phyloP scores from a whole-genome alignment of 2,113 vertebrate species.

The Leptobrachium ailaonicum region DNA sequence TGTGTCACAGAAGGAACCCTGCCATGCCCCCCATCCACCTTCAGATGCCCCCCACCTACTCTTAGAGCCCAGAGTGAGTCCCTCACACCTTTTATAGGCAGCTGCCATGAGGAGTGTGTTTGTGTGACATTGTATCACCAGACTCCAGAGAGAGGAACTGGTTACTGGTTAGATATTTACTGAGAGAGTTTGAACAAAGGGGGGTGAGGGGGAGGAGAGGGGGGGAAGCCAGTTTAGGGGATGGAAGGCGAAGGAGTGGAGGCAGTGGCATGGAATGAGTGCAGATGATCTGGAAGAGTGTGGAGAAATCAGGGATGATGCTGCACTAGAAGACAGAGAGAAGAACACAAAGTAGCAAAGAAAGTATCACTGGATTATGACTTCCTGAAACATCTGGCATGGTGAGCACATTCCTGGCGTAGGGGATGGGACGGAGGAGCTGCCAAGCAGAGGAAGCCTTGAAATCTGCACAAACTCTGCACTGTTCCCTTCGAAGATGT shows the following conservation, averaged over 20 bases:
- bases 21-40: constrained; percentile 3
- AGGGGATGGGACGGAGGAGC: background rate
- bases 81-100: constrained; percentile 14
- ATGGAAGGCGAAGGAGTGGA: constrained; percentile 17
- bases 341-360: background rate
- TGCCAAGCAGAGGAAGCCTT: constrained; percentile 8
- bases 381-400: constrained; percentile 30
- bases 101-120: constrained; percentile 7
- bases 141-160: background rate
- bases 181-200: constrained; percentile 12
- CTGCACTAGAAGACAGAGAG: background rate
- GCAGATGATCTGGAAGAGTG: too few relatives aligned
- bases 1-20: background rate
- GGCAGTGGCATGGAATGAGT: constrained; percentile 3
- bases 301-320: too few relatives aligned
- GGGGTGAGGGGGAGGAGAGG: constrained; percentile 15
- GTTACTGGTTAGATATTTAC: constrained; percentile 27
- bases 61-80: background rate
- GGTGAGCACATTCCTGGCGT: background rate
- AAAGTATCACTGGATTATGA: background rate
- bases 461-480: background rate
- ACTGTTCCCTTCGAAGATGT: constrained; percentile 11
- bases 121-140: background rate
- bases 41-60: background rate
- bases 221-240: constrained; percentile 21